Base-by-base conservation (phyloP, 2,797 vertebrate species). In the Notolabrus celidotus region DNA sequence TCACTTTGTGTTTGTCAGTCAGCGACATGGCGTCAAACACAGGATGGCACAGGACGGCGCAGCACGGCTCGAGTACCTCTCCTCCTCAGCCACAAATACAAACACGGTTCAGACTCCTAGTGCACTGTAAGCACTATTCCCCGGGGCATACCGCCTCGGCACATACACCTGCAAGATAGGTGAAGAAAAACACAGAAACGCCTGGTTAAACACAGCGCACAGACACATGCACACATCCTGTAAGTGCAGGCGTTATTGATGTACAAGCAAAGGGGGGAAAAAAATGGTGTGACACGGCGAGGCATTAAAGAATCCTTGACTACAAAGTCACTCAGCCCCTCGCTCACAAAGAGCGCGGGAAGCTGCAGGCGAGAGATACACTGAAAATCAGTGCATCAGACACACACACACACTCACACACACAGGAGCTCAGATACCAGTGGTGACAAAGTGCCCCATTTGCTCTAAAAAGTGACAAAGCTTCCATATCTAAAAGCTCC, bases 1-100 rank as follows among this genome's bases (percentile, higher is more conserved):
- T 95, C 67, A 95, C 94, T 94, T 95, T 95, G 92, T 95, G 94
- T 92, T 95, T 95, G 87, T 95, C 93, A 67, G 92, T 93, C 88
- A 95, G 87, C 81, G 94, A 93, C 94, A 95, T 95, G 82, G 79
- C 81, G 88, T 89, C 85, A 83, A 84, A 73, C 78, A 12, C 79
- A 57, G 71, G 64, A 75, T 79, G 56, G 81, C 71, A 57, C 74
- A 33, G 82, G 72, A 87, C 54, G 66, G 77, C 67, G n/a, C 68
- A 51, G 79, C 65, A 10, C 46, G 3, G 41, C 50, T 7, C 82
- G 56, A 22, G 72, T 19, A 52, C 83, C 69, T 86, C 82, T 89
- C 85, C 89, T 83, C 71, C 79, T 85, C 80, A 71, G 84, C 83
- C 82, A 56, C 77, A n/a, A 74, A 87, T 19, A 80, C 79, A 79